A percentile compares a stretch with the other conserved stretches of the same genome.
Evolutionary conservation across 2,113 vertebrate species (phyloP).

Genomic region (Solea senegalensis): DNA sequence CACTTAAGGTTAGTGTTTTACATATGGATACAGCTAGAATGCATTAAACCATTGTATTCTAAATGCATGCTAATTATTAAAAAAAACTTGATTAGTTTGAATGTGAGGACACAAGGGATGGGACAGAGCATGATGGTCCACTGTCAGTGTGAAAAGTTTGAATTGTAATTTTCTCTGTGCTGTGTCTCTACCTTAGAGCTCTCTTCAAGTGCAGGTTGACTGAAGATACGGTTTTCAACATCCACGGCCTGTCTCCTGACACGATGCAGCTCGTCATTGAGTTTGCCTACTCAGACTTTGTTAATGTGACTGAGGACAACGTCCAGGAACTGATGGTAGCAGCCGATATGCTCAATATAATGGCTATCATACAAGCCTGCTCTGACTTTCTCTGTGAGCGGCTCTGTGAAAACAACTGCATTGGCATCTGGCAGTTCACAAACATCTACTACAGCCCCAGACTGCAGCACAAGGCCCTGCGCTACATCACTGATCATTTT

Average conservation of each 20-base stretch:
- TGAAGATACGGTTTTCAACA: not conserved
- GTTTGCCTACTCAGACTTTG: slow-evolving; percentile 36
- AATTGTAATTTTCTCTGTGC: not conserved
- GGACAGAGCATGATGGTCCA: too few species aligned
- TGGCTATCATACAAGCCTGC: slow-evolving; percentile 77
- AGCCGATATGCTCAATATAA: slow-evolving; percentile 82
- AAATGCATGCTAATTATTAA: too few species aligned
- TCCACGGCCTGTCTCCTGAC: slow-evolving; percentile 22
- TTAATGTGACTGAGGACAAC: slow-evolving; percentile 74
- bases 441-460: not conserved
- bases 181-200: slow-evolving; percentile 15
- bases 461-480: slow-evolving; percentile 69
- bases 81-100: too few species aligned
- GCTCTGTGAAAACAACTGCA: slow-evolving; percentile 80
- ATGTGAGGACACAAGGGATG: too few species aligned
- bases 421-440: slow-evolving; percentile 61
- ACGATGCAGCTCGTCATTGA: slow-evolving; percentile 54
- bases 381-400: slow-evolving; percentile 79
- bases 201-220: not conserved
- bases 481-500: slow-evolving; percentile 85
- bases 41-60: not conserved
- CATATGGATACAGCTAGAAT: not conserved
- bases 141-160: not conserved
- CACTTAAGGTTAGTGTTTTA: not conserved
- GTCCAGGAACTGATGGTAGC: slow-evolving; percentile 77